Evolutionary conservation across 2,888 invertebrate species (phyloP), one percentile per base, ranked within the genome.

Genomic region (Minunthozetes semirufus): DNA sequence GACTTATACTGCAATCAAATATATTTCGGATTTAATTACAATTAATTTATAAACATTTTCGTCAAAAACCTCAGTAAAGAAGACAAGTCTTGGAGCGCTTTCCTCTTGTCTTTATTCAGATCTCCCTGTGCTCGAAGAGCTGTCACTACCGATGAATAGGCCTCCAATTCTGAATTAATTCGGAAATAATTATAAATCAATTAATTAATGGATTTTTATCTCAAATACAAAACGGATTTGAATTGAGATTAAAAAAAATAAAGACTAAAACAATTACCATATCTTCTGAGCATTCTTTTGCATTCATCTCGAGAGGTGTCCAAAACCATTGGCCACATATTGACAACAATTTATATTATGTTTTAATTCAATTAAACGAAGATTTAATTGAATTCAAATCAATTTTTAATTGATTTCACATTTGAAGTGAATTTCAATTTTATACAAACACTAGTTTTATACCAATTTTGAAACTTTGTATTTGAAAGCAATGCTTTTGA

Each of bases 41-140:
- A 17, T 27, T 33, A 63, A 27, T 15, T 22, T 25, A 25, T n/a
- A 46, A n/a, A n/a, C 42, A 56, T 17, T 17, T 9, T 42, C 42
- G 38, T 50, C 59, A 74, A 50, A 71, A 76, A 84, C 84, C 83
- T 83, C 19, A 84, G 87, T 82, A 88, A 87, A 82, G 87, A 87
- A 81, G 92, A 89, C 80, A 94, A 87, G 82, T 94, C 92, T 82
- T 90, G 89, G 73, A 95, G 86, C 80, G 94, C 84, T 84, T 89
- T 90, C 82, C 89, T 89, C 86, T 93, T 93, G 81, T 90, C 90
- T 81, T 89, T 88, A 82, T 88, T 91, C 77, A 94, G 87, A 81
- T 90, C 88, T 79, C 95, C 95, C 86, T 94, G 94, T 80, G 94
- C 94, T 84, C 95, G 88, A 83, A 95, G 88, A 80, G 92, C 94